These are phyloP conservation scores for Brachyhypopomus occidentalis DNA, from an alignment of 2,113 vertebrate genomes.

Conservation along the genomic window DNA sequence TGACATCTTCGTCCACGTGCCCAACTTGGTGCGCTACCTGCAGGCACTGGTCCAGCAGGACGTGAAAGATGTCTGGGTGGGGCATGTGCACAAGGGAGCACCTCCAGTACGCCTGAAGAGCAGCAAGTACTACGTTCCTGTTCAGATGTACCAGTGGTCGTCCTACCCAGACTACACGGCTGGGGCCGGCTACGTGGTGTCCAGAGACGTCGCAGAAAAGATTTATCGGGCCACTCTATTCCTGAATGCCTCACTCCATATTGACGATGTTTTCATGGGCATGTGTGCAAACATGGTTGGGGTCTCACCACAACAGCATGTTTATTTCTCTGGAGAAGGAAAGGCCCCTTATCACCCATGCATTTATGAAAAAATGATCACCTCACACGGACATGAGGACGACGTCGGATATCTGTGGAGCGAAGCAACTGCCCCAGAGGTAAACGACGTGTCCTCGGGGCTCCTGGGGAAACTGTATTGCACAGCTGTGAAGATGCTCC, in stretches of 20 bases:
- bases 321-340: constrained; percentile 89
- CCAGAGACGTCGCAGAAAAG: constrained; percentile 83
- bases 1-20: constrained; percentile 91
- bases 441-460: constrained; percentile 71
- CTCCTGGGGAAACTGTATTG: constrained; percentile 81
- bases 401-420: constrained; percentile 84
- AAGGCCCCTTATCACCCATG: constrained; percentile 88
- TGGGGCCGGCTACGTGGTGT: constrained; percentile 89
- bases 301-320: constrained; percentile 83
- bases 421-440: constrained; percentile 75
- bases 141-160: constrained; percentile 88
- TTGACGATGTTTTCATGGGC: constrained; percentile 97
- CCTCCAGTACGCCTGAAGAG: constrained; percentile 81
- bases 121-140: constrained; percentile 89
- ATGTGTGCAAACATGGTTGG: constrained; percentile 88
- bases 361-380: constrained; percentile 94
- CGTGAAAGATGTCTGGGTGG: constrained; percentile 85
- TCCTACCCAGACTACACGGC: constrained; percentile 94
- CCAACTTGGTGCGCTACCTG: constrained; percentile 87
- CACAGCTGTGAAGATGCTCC: constrained; percentile 77
- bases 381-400: constrained; percentile 84
- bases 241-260: constrained; percentile 87
- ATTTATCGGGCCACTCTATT: constrained; percentile 83
- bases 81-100: constrained; percentile 84
- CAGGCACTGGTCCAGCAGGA: constrained; percentile 71